Base-by-base conservation (phyloP, 2,113 vertebrate genomes). In the Lasiurus cinereus region DNA sequence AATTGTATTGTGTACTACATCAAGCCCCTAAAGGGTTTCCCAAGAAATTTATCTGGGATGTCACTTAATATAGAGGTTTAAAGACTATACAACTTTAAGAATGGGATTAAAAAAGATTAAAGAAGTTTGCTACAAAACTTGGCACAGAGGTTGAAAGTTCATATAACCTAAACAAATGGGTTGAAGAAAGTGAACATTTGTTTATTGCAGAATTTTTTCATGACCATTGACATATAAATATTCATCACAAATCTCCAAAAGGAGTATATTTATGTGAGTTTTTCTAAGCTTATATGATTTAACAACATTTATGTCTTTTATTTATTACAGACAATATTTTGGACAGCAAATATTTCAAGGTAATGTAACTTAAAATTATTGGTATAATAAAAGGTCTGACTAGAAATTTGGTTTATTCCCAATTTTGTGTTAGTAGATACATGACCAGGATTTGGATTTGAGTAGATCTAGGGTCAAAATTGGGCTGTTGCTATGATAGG, bases 221-320 rank as follows among this genome's bases (percentile, higher is more conserved):
- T 78, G 3, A 79, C 5, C 1, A 27, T 90, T 67, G 62, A 54
- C 52, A 21, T 43, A 24, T 66, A 52, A 66, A 50, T 33, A 78
- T 36, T 5, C 3, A 54, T 90, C 89, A 83, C 11, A 82, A 77
- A 62, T 89, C 59, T 86, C 12, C 22, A 8, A 73, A 59, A 52
- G 14, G 83, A 43, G 9, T 43, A 39, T 59, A 83, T 73, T 89
- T 73, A 8, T 39, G 24, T 27, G 72, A 5, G 5, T 48, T 93
- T 67, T 73, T 84, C 64, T 72, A 84, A 93, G 48, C 56, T 48
- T 93, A 79, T 79, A 48, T 46, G 12, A 79, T n/a, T 70, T 39
- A 95, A 72, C 54, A 67, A 46, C 91, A 29, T 6, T 69, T 89
- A 21, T 16, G 9, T 14, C 24, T 83, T 90, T 76, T 56, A 90